A percentile compares a stretch with the other conserved stretches of the same genome.
Evolutionary conservation across 30 jellyfish, hydroid and myxozoan genomes (phyloP).

Genomic region (Aurelia coerulea): DNA sequence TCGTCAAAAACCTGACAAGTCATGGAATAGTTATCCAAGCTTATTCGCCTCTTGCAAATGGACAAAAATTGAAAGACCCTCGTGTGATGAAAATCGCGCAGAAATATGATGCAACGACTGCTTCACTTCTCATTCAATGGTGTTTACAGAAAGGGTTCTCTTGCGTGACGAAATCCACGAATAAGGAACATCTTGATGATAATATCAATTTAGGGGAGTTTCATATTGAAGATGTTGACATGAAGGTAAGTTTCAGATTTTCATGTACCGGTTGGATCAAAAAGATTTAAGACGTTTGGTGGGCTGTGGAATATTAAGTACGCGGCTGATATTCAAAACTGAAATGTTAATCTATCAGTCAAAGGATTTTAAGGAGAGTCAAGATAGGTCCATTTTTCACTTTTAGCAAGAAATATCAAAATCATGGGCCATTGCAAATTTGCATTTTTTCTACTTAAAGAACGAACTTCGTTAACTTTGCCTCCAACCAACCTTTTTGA

Average conservation of each 20-base stretch:
- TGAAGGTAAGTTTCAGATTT: slow-evolving; percentile 26
- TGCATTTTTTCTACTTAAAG: too few species aligned
- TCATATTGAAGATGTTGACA: slow-evolving; percentile 36
- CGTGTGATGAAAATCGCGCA: slow-evolving; percentile 40
- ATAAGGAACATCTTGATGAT: slow-evolving; percentile 38
- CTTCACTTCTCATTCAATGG: slow-evolving; percentile 52
- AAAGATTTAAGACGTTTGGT: too few species aligned
- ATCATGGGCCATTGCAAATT: too few species aligned
- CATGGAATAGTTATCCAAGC: slow-evolving; percentile 57
- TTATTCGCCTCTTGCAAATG: slow-evolving; percentile 62
- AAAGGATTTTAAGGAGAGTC: too few species aligned
- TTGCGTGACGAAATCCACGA: slow-evolving; percentile 54
- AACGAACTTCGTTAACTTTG: too few species aligned
- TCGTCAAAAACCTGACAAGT: slow-evolving; percentile 31
- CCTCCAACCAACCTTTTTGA: too few species aligned
- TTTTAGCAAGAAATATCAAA: too few species aligned
- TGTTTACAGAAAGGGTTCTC: slow-evolving; percentile 58
- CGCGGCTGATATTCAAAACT: too few species aligned
- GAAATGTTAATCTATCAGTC: too few species aligned
- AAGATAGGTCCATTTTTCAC: too few species aligned
- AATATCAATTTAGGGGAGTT: slow-evolving; percentile 57
- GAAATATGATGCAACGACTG: slow-evolving; percentile 48
- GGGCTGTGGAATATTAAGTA: too few species aligned
- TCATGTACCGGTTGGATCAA: too few species aligned
- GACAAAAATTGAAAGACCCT: slow-evolving; percentile 28